Percentiles rank a stretch among this genome's conserved stretches.
These are phyloP conservation scores for Alligator mississippiensis DNA, from an alignment of 2,113 vertebrate species.

Conservation along the genomic window DNA sequence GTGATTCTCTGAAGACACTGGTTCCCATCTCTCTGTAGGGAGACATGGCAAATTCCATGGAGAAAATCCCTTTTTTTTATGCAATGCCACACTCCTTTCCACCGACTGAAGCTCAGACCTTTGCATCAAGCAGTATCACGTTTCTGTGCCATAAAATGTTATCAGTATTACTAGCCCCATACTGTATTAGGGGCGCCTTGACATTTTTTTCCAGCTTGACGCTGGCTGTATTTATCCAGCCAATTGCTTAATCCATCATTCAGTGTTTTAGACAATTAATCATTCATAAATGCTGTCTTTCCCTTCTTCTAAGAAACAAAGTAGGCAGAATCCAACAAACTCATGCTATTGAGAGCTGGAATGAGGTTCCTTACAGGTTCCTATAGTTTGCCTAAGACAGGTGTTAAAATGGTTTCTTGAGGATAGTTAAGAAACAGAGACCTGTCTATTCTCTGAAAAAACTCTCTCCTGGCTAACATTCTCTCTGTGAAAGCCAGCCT, in stretches of 20 bases:
- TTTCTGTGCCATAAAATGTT: accelerated
- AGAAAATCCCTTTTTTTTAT: not conserved
- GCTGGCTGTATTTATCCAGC: not conserved
- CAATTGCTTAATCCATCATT: not conserved
- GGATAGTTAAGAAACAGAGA: not conserved
- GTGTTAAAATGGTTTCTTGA: not conserved
- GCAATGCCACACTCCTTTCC: not conserved
- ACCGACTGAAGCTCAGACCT: not conserved
- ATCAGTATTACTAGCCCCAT: no score
- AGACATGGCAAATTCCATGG: accelerated
- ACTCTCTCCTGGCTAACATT: accelerated
- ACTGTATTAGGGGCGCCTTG: no score
- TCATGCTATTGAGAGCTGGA: not conserved
- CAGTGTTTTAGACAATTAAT: not conserved
- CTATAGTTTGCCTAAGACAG: not conserved
- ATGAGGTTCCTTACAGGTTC: not conserved
- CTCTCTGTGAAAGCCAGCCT: accelerated
- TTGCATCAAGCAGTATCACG: not conserved
- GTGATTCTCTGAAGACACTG: not conserved
- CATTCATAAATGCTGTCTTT: not conserved
- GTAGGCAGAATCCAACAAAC: not conserved
- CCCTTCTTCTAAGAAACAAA: not conserved
- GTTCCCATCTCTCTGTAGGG: not conserved
- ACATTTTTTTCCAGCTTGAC: not conserved
- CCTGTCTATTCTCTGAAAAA: not conserved